phyloP scores from a whole-genome alignment of 1,140 invertebrate genomes.

The Drosophila jambulina region DNA sequence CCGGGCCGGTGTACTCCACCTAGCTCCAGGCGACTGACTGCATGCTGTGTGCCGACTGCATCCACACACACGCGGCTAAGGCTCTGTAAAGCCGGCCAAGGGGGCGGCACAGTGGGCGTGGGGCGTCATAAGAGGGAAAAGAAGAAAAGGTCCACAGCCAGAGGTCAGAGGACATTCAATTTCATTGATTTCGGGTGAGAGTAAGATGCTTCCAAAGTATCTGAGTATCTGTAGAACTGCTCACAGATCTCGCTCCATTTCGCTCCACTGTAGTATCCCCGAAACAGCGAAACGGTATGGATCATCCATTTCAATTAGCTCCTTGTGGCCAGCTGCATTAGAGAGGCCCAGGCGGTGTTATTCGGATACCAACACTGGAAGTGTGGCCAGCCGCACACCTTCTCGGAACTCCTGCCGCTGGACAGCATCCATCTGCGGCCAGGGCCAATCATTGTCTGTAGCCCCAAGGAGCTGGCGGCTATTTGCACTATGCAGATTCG shows the following conservation, averaged over 20 bases:
- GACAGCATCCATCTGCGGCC: conserved; percentile 26
- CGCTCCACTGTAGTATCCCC: conserved; percentile 34
- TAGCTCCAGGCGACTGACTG: conserved; percentile 67
- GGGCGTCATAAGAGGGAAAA: conserved; percentile 23
- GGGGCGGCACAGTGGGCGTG: conserved; percentile 70
- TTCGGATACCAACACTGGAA: conserved; percentile 64
- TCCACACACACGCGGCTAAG: not conserved
- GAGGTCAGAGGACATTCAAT: conserved; percentile 1
- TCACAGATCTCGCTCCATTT: not conserved
- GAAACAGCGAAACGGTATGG: not conserved
- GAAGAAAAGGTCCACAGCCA: conserved; percentile 6
- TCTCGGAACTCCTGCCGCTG: conserved; percentile 52
- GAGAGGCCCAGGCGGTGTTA: conserved; percentile 54
- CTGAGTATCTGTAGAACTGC: not conserved
- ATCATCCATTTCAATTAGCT: conserved; percentile 68
- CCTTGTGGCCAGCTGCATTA: conserved; percentile 61
- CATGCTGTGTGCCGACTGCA: conserved; percentile 57
- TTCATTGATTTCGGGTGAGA: conserved; percentile 1
- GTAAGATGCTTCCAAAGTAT: not conserved
- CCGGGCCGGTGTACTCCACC: conserved; percentile 40
- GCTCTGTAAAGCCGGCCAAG: not conserved
- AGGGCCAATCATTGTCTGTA: conserved; percentile 55
- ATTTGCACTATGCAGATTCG: conserved; percentile 68
- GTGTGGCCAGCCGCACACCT: conserved; percentile 72
- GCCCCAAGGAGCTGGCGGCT: conserved; percentile 74